Conservation (phyloP, 2,113 vertebrate genomes). For the Clarias macrocephalus region DNA sequence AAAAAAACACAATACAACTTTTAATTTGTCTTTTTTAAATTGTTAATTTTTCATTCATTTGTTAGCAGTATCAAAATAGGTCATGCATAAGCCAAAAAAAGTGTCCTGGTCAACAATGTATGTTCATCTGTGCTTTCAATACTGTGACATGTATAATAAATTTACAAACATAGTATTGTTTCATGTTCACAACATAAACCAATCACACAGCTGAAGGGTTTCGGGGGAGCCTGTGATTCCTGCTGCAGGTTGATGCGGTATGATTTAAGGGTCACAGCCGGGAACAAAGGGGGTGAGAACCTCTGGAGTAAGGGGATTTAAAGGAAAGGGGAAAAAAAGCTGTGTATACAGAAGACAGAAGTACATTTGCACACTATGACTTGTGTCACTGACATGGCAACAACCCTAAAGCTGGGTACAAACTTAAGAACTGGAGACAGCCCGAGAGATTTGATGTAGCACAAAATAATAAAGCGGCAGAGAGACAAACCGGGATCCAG, state of each 20-base stretch:
- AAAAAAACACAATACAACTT: no score
- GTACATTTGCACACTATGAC: neutral
- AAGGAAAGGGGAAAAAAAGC: neutral
- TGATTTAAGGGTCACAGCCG: neutral
- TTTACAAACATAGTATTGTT: neutral
- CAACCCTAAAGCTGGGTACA: neutral
- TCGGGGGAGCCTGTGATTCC: neutral
- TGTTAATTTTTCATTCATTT: neutral
- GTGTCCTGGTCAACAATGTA: neutral
- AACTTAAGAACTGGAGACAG: neutral
- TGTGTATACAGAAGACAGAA: neutral
- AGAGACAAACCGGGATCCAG: neutral
- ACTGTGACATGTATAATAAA: neutral
- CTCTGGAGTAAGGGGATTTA: neutral
- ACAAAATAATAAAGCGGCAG: neutral
- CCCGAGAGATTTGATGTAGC: neutral
- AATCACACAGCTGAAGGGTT: neutral
- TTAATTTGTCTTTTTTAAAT: no score
- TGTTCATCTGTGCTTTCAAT: neutral
- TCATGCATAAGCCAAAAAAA: neutral
- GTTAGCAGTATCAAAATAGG: neutral
- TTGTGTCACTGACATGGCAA: neutral
- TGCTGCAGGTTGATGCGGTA: neutral
- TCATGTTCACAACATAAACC: neutral
- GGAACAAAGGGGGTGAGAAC: neutral